Percentiles rank a stretch among this genome's conserved stretches.
Conservation (phyloP, 2,797 vertebrate genomes). For the Alca torda region DNA sequence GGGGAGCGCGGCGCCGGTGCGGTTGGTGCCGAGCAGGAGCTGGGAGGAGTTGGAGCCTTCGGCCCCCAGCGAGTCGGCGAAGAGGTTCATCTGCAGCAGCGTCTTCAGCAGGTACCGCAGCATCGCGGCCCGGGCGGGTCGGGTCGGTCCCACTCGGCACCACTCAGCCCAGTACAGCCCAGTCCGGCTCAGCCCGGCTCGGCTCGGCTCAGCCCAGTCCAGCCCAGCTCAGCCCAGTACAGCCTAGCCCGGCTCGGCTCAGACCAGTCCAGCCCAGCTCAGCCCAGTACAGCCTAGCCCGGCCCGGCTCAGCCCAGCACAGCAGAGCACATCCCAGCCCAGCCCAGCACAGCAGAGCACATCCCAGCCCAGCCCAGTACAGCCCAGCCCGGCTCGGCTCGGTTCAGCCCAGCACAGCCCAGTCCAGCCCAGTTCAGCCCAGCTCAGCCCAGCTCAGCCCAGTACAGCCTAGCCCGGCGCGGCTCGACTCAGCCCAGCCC, state of each 20-base stretch:
- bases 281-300: too few relatives aligned
- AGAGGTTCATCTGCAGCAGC: constrained; percentile 96
- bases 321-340: too few relatives aligned
- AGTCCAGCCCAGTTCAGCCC: too few relatives aligned
- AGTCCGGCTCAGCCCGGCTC: fast-evolving
- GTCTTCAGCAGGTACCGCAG: constrained; percentile 96
- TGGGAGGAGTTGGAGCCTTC: constrained; percentile 85
- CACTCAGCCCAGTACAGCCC: too few relatives aligned
- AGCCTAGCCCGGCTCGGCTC: not conserved
- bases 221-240: not conserved
- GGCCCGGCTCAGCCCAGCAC: fast-evolving
- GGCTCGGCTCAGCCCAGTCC: fast-evolving
- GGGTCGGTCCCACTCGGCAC: too few relatives aligned
- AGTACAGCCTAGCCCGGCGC: fast-evolving
- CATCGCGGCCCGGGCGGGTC: constrained; percentile 75
- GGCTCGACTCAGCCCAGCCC: fast-evolving
- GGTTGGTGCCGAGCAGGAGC: constrained; percentile 81
- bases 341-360: too few relatives aligned
- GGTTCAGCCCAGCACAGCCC: too few relatives aligned
- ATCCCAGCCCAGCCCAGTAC: too few relatives aligned
- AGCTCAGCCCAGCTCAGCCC: too few relatives aligned
- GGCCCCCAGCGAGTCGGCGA: constrained; percentile 86
- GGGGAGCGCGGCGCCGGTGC: constrained; percentile 78
- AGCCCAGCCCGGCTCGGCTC: too few relatives aligned
- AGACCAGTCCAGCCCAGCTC: too few relatives aligned